These are phyloP conservation scores for Venusia cambrica DNA, from an alignment of 2,888 invertebrate species.

Conservation along the genomic window DNA sequence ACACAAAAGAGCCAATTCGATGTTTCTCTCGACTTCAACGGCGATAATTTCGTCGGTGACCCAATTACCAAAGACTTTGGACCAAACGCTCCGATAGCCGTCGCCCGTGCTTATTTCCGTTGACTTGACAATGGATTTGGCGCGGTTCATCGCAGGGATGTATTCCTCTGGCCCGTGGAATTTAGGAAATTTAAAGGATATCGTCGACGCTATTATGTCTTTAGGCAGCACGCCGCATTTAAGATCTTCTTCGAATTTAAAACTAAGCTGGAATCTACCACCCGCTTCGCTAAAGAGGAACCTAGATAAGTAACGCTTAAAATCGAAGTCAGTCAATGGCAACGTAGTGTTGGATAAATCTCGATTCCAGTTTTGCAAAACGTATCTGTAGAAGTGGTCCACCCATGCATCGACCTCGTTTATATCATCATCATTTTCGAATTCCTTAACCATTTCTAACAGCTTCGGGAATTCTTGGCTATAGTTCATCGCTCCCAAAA, in stretches of 20 bases:
- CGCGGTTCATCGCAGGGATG: slow-evolving; percentile 86
- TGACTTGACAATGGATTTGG: slow-evolving; percentile 78
- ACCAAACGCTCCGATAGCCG: slow-evolving; percentile 85
- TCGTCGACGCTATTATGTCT: slow-evolving; percentile 80
- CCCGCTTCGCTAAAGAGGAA: slow-evolving; percentile 86
- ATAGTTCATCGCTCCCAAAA: slow-evolving; percentile 85
- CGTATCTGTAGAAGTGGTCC: slow-evolving; percentile 83
- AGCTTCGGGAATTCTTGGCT: slow-evolving; percentile 81
- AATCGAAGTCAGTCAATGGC: slow-evolving; percentile 74
- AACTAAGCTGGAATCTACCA: slow-evolving; percentile 85
- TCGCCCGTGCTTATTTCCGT: slow-evolving; percentile 82
- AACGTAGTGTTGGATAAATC: slow-evolving; percentile 70
- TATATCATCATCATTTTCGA: slow-evolving; percentile 77
- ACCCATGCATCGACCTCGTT: slow-evolving; percentile 84
- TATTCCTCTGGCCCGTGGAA: slow-evolving; percentile 84
- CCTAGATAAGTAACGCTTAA: slow-evolving; percentile 83
- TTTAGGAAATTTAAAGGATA: slow-evolving; percentile 83
- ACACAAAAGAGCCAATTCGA: slow-evolving; percentile 87
- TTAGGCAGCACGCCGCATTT: slow-evolving; percentile 83
- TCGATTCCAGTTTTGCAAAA: slow-evolving; percentile 75
- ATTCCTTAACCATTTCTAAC: slow-evolving; percentile 70
- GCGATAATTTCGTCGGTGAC: slow-evolving; percentile 89
- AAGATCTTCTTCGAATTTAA: slow-evolving; percentile 82
- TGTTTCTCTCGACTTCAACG: slow-evolving; percentile 87
- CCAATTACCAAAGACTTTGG: slow-evolving; percentile 87